Conservation (phyloP, 2,888 invertebrate genomes). For the Arrhopalites spinosus region DNA sequence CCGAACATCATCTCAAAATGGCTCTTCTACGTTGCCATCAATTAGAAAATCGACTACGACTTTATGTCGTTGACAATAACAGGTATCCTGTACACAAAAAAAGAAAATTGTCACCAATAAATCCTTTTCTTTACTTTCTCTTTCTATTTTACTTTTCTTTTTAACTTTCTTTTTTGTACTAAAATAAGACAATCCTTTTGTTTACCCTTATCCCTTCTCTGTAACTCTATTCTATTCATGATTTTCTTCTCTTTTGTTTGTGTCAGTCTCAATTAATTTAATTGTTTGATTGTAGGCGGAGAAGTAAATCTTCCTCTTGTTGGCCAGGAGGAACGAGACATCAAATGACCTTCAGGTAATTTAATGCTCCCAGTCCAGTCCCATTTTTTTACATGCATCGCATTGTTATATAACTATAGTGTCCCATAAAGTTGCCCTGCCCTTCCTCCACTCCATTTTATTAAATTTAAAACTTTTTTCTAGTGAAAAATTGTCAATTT, state of each 20-base stretch:
- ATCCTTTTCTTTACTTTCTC: neutral
- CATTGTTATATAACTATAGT: too few species aligned
- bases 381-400: neutral
- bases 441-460: too few species aligned
- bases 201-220: too few species aligned
- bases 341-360: constrained; percentile 42
- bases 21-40: constrained; percentile 44
- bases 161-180: neutral
- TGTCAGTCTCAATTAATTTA: neutral
- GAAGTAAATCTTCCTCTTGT: constrained; percentile 44
- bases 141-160: neutral
- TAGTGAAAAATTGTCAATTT: too few species aligned
- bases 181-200: too few species aligned
- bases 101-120: neutral
- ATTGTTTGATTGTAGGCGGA: constrained; percentile 6
- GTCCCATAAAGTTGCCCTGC: too few species aligned
- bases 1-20: constrained; percentile 49
- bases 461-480: too few species aligned
- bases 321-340: constrained; percentile 44
- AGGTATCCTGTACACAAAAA: constrained; percentile 11
- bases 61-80: constrained; percentile 35
- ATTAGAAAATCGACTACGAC: constrained; percentile 47
- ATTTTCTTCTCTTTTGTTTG: neutral
- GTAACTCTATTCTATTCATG: too few species aligned
- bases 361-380: neutral